Percentiles rank a stretch among this genome's conserved stretches.
Conservation (phyloP, 2,888 invertebrate genomes). For the Mesorhabditis sp. region DNA sequence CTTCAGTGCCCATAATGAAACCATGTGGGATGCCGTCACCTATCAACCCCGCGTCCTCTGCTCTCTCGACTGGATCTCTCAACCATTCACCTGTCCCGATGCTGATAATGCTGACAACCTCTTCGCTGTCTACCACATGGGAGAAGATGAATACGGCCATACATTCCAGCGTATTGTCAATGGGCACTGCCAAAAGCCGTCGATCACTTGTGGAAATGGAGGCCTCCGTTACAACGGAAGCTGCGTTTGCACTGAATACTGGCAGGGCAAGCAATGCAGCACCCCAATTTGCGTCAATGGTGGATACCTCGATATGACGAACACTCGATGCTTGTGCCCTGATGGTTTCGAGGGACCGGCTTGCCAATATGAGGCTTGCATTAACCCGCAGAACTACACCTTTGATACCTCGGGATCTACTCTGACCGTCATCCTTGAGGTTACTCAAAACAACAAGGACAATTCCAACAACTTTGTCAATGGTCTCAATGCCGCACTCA, state of each 20-base stretch:
- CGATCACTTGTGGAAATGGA: constrained; percentile 34
- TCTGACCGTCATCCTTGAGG: constrained; percentile 1
- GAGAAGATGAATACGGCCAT: constrained; percentile 46
- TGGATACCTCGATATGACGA: constrained; percentile 30
- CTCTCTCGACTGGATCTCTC: constrained; percentile 31
- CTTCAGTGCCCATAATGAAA: constrained; percentile 26
- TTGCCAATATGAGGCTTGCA: constrained; percentile 23
- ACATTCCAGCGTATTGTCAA: constrained; percentile 42
- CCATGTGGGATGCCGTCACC: constrained; percentile 5
- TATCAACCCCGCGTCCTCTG: constrained; percentile 24
- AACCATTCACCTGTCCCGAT: constrained; percentile 40
- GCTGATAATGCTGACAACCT: constrained; percentile 18
- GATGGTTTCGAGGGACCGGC: constrained; percentile 32
- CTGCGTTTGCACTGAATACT: constrained; percentile 44
- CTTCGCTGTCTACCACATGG: constrained; percentile 25
- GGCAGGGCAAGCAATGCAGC: constrained; percentile 33
- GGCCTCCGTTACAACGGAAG: constrained; percentile 39
- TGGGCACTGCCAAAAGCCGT: constrained; percentile 22
- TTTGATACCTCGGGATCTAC: not conserved
- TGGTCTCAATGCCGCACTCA: constrained; percentile 10
- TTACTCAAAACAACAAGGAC: constrained; percentile 5
- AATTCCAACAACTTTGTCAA: not conserved
- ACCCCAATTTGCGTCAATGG: constrained; percentile 43
- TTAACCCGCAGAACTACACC: constrained; percentile 2
- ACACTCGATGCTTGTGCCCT: constrained; percentile 30